phyloP scores from a whole-genome alignment of 2,113 vertebrate genomes.

The Laticauda laticaudata region DNA sequence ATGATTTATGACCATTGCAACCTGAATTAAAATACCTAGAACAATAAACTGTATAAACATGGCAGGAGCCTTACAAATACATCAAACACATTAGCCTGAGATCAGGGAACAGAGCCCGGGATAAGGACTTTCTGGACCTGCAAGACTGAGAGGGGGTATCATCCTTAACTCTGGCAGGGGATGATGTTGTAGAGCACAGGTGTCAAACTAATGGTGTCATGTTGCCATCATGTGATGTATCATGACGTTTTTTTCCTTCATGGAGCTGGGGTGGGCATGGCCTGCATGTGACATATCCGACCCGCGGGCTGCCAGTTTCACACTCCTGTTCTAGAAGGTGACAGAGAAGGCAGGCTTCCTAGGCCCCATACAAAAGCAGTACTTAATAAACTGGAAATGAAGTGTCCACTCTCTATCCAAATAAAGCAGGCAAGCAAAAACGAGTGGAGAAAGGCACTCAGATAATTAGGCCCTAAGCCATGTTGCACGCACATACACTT shows the following conservation, averaged over 20 bases:
- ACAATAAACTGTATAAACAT: background rate
- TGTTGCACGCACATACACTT: background rate
- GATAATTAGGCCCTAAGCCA: background rate
- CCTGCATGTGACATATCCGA: no score
- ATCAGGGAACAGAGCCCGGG: background rate
- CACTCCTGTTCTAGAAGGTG: background rate
- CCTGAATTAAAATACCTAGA: background rate
- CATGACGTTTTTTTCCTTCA: accelerated
- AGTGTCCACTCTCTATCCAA: background rate
- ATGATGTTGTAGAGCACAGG: background rate
- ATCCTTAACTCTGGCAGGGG: background rate
- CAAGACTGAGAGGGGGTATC: background rate
- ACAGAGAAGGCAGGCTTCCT: background rate
- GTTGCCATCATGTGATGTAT: no score
- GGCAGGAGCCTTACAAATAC: background rate
- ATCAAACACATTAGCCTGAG: background rate
- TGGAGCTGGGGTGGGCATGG: no score
- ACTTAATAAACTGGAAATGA: background rate
- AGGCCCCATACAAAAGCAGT: background rate
- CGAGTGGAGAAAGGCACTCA: background rate
- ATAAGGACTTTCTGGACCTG: background rate
- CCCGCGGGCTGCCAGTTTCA: no score
- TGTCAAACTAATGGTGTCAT: no score
- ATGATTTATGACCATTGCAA: background rate
- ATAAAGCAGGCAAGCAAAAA: background rate